phyloP scores from a whole-genome alignment of 1,140 invertebrate species.

The Drosophila ogumai region DNA sequence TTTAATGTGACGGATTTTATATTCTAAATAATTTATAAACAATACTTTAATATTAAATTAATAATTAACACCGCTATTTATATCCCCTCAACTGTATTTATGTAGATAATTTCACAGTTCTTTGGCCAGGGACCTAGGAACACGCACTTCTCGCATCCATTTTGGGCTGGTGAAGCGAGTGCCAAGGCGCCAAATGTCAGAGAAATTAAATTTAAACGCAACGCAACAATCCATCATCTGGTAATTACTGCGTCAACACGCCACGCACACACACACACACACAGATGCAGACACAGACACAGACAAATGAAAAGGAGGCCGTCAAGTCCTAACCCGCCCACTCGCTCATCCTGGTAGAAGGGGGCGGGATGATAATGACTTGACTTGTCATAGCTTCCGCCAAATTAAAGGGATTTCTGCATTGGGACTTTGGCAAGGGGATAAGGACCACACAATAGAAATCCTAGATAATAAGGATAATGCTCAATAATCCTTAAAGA shows the following conservation, averaged over 20 bases:
- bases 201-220: constrained; percentile 83
- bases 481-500: not conserved
- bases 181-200: constrained; percentile 78
- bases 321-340: constrained; percentile 47
- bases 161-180: constrained; percentile 58
- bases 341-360: constrained; percentile 26
- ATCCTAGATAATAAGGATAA: not conserved
- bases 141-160: constrained; percentile 79
- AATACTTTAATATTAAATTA: not conserved
- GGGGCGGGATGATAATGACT: constrained; percentile 69
- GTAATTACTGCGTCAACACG: constrained; percentile 83
- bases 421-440: constrained; percentile 38
- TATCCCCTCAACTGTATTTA: constrained; percentile 3
- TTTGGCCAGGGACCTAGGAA: constrained; percentile 58
- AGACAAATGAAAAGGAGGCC: constrained; percentile 18
- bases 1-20: not conserved
- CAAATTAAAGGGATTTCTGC: constrained; percentile 71
- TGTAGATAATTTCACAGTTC: constrained; percentile 82
- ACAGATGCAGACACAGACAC: constrained; percentile 14
- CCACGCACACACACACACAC: constrained; percentile 47
- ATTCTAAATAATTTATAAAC: not conserved
- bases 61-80: not conserved
- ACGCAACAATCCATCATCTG: constrained; percentile 83
- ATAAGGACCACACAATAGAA: not conserved
- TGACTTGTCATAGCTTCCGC: constrained; percentile 81